Conservation (phyloP, 2,888 invertebrate species). For the Tigriopus californicus region DNA sequence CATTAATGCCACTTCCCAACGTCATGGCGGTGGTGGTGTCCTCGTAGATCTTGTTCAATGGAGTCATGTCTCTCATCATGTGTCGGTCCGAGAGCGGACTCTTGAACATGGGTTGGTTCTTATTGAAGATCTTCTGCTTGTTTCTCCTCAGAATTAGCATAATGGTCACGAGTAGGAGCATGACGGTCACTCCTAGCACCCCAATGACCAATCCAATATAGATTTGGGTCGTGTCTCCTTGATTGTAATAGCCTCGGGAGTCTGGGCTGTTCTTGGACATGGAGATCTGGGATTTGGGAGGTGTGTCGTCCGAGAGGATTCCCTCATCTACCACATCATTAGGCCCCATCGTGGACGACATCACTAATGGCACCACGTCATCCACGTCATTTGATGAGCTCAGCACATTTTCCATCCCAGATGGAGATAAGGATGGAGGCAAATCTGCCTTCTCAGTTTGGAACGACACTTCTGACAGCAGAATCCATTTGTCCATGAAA, state of each 20-base stretch:
- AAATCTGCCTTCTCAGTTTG: neutral
- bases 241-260: too few relatives aligned
- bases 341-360: too few relatives aligned
- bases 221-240: slow-evolving; percentile 21
- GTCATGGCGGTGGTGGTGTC: too few relatives aligned
- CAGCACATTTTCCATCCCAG: slow-evolving; percentile 6
- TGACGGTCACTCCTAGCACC: slow-evolving; percentile 42
- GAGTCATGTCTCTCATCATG: slow-evolving; percentile 3
- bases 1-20: slow-evolving; percentile 19
- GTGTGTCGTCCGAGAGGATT: too few relatives aligned
- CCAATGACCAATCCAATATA: slow-evolving; percentile 47
- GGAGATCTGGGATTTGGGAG: too few relatives aligned
- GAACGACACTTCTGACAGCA: slow-evolving; percentile 53
- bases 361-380: too few relatives aligned
- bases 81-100: slow-evolving; percentile 1
- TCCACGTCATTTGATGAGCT: too few relatives aligned
- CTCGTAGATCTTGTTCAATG: neutral
- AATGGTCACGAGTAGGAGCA: slow-evolving; percentile 43
- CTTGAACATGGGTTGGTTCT: slow-evolving; percentile 12
- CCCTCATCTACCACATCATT: too few relatives aligned
- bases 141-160: slow-evolving; percentile 44
- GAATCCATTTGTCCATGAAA: slow-evolving; percentile 66
- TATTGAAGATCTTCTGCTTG: slow-evolving; percentile 32
- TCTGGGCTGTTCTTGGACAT: too few relatives aligned
- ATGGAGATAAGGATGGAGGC: neutral